Percentiles rank a stretch among this genome's conserved stretches.
Evolutionary conservation across 1,140 invertebrate species (phyloP).

Genomic region (Drosophila sturtevanti): DNA sequence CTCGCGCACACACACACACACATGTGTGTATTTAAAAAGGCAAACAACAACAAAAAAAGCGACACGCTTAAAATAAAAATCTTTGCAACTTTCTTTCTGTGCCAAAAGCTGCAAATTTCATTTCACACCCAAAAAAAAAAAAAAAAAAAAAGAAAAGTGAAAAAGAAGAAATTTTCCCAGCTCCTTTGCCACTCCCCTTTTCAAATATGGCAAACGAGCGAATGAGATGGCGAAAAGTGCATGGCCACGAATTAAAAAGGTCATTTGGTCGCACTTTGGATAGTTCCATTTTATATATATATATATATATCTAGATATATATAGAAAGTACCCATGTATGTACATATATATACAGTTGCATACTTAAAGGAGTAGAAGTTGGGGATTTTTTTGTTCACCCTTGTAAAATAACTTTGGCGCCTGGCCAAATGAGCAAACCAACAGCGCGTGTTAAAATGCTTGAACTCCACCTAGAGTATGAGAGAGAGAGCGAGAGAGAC

Average conservation of each 20-base stretch:
- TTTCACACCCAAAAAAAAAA: slow-evolving; percentile 63
- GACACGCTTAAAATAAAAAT: slow-evolving; percentile 72
- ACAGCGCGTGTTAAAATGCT: slow-evolving; percentile 57
- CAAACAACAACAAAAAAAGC: slow-evolving; percentile 39
- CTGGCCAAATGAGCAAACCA: slow-evolving; percentile 71
- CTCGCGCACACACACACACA: slow-evolving; percentile 20
- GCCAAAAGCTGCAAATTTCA: slow-evolving; percentile 75
- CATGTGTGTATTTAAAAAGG: slow-evolving; percentile 7
- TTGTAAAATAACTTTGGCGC: slow-evolving; percentile 64
- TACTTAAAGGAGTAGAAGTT: neutral
- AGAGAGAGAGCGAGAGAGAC: neutral
- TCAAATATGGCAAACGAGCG: slow-evolving; percentile 30
- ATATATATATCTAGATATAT: neutral
- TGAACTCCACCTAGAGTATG: neutral
- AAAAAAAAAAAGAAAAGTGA: neutral
- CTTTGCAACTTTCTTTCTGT: slow-evolving; percentile 77
- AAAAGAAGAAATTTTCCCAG: neutral
- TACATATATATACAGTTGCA: neutral
- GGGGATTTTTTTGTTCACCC: slow-evolving; percentile 11
- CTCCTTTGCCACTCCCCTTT: too few relatives aligned
- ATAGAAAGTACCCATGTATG: slow-evolving; percentile 1
- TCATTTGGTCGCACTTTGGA: slow-evolving; percentile 75
- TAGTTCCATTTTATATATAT: slow-evolving; percentile 29
- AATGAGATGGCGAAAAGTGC: slow-evolving; percentile 56
- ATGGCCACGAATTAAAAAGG: slow-evolving; percentile 80